These are phyloP conservation scores for Oophaga sylvatica DNA, from an alignment of 2,797 vertebrate species.

Conservation along the genomic window DNA sequence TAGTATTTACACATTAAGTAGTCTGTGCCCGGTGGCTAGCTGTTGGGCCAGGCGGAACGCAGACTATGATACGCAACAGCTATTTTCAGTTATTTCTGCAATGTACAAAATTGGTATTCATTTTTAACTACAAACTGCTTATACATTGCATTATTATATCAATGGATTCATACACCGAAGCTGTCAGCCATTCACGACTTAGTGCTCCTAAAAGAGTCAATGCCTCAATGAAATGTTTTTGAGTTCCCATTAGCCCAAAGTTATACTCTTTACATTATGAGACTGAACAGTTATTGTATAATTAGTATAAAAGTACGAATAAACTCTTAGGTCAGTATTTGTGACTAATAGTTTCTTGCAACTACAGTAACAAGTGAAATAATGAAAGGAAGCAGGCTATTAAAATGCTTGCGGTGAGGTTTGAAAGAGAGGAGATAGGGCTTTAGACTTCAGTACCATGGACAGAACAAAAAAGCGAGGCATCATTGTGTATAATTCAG, in stretches of 20 bases:
- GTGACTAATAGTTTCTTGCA: neutral
- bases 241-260: too few species aligned
- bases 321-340: neutral
- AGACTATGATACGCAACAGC: neutral
- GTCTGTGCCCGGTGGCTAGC: neutral
- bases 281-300: neutral
- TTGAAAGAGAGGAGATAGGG: neutral
- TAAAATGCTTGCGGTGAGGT: constrained; percentile 3
- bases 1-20: neutral
- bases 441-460: constrained; percentile 51
- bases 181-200: neutral
- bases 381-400: neutral
- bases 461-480: constrained; percentile 15
- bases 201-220: neutral
- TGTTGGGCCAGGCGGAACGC: neutral
- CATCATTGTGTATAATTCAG: neutral
- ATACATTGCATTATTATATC: neutral
- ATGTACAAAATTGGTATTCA: neutral
- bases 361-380: neutral
- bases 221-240: neutral
- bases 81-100: neutral
- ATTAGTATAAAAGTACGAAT: neutral
- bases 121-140: neutral
- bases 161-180: neutral
- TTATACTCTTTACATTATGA: neutral